Percentiles rank a stretch among this genome's conserved stretches.
These are phyloP conservation scores for Drosophila melanocephala DNA, from an alignment of 2,888 invertebrate species.

Conservation along the genomic window DNA sequence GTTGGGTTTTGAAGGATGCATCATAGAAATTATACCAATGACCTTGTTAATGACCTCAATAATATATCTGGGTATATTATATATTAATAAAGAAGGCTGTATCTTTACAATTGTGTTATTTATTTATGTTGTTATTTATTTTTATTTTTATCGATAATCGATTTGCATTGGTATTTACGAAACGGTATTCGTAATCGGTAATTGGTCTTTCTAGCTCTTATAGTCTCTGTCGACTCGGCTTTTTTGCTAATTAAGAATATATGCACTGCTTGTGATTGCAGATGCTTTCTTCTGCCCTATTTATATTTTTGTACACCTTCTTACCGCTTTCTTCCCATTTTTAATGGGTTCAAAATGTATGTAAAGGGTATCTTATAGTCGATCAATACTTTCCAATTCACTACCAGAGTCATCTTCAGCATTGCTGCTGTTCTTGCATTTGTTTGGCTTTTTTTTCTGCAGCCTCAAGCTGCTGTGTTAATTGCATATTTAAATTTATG, in stretches of 20 bases:
- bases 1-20: too few species aligned
- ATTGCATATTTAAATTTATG: constrained; percentile 83
- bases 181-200: too few species aligned
- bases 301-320: background rate
- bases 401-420: background rate
- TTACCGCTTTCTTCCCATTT: background rate
- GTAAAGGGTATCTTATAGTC: constrained; percentile 6
- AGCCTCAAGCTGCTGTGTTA: constrained; percentile 79
- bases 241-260: background rate
- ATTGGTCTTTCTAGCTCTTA: background rate
- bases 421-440: constrained; percentile 15
- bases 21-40: too few species aligned
- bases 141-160: background rate
- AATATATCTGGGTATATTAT: background rate
- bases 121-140: background rate
- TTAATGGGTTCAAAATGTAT: background rate
- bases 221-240: background rate
- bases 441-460: constrained; percentile 20
- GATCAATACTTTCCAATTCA: background rate
- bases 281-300: too few species aligned
- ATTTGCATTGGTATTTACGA: too few species aligned
- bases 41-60: too few species aligned
- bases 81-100: background rate
- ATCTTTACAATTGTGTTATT: background rate
- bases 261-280: background rate